phyloP scores from a whole-genome alignment of 1,140 invertebrate genomes.

The Drosophila watanabei region DNA sequence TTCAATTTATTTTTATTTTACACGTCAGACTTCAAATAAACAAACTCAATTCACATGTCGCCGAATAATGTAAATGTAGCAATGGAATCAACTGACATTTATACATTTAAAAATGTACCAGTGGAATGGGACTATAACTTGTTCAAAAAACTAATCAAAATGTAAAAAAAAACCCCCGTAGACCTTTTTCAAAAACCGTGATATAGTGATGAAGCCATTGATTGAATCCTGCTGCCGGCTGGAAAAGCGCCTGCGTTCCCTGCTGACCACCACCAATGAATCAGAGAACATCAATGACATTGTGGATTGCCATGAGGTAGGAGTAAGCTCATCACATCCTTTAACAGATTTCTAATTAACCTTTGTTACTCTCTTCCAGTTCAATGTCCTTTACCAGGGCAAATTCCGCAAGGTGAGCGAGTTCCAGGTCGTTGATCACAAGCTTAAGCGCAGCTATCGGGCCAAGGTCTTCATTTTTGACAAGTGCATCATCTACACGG shows the following conservation, averaged over 20 bases:
- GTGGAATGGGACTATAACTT: too few species aligned
- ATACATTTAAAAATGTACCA: too few species aligned
- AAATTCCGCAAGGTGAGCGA: conserved; percentile 82
- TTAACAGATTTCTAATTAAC: neutral
- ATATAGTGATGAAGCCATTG: conserved; percentile 75
- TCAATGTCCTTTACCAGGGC: conserved; percentile 82
- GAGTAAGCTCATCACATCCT: neutral
- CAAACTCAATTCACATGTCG: too few species aligned
- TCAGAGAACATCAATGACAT: conserved; percentile 85
- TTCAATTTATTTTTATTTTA: too few species aligned
- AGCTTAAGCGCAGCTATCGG: conserved; percentile 69
- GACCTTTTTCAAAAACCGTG: conserved; percentile 82
- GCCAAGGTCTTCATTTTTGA: conserved; percentile 85
- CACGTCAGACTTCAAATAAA: too few species aligned
- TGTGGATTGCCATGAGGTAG: conserved; percentile 79
- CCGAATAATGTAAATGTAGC: too few species aligned
- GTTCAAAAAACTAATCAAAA: neutral
- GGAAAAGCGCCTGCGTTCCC: conserved; percentile 75
- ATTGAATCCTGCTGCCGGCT: conserved; percentile 82
- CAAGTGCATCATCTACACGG: conserved; percentile 85
- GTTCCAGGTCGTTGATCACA: conserved; percentile 74
- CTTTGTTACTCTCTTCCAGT: conserved; percentile 41
- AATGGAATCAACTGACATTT: too few species aligned
- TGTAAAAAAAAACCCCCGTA: neutral
- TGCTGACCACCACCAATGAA: conserved; percentile 81